phyloP scores from a whole-genome alignment of 1,140 invertebrate genomes.

The Andricus grossulariae region DNA sequence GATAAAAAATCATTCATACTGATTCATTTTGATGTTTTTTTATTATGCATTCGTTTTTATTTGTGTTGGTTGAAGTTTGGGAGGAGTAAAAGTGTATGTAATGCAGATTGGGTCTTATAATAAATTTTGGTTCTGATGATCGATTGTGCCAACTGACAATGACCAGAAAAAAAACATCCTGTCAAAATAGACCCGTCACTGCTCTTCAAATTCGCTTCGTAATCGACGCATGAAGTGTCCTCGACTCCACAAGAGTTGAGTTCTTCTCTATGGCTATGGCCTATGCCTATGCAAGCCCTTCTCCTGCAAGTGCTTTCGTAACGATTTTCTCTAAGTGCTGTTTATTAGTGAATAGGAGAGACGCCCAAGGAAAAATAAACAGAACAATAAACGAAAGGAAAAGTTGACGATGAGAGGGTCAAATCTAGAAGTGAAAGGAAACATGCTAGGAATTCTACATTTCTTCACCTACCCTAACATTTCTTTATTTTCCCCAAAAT shows the following conservation, averaged over 20 bases:
- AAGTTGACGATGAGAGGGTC: background rate
- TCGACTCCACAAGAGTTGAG: conserved; percentile 8
- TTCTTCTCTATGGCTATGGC: background rate
- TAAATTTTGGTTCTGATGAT: conserved; percentile 26
- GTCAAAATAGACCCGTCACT: conserved; percentile 52
- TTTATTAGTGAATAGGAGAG: conserved; percentile 12
- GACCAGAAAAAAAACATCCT: conserved; percentile 40
- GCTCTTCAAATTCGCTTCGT: conserved; percentile 44
- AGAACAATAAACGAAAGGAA: conserved; percentile 29
- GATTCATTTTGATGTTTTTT: too few relatives aligned
- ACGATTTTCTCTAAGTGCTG: conserved; percentile 2
- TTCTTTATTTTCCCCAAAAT: too few relatives aligned
- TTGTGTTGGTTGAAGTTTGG: background rate
- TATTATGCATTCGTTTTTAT: background rate
- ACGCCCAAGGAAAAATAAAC: conserved; percentile 8
- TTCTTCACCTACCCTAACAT: too few relatives aligned
- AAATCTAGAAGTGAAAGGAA: background rate
- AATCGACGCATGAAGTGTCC: conserved; percentile 41
- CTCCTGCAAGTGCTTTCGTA: conserved; percentile 4
- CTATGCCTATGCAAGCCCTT: conserved; percentile 17
- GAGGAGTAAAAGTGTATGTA: background rate
- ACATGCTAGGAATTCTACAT: too few relatives aligned
- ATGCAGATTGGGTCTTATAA: background rate
- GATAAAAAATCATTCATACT: too few relatives aligned
- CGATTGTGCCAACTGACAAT: conserved; percentile 17